Conservation (phyloP, 2,113 vertebrate genomes). For the Rynchops niger region DNA sequence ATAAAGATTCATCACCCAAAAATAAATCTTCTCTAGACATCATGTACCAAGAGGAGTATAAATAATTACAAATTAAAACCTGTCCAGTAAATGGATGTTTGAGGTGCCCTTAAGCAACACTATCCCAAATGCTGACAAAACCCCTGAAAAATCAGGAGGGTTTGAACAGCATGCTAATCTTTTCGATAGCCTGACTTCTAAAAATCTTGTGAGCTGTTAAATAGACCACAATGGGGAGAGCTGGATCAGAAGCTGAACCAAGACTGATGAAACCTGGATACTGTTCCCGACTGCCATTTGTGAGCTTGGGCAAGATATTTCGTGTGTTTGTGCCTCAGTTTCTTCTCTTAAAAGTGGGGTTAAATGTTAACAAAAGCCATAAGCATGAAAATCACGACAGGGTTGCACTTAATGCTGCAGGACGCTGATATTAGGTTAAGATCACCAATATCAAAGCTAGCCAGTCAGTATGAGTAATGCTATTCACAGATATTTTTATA, state of each 20-base stretch:
- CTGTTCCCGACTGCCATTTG: background rate
- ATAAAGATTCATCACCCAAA: conserved; percentile 65
- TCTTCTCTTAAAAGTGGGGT: background rate
- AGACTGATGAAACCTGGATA: background rate
- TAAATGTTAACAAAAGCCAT: background rate
- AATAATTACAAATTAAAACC: conserved; percentile 71
- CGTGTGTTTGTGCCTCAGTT: background rate
- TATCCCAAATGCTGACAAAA: conserved; percentile 51
- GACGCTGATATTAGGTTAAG: background rate
- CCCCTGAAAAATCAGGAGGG: conserved; percentile 26
- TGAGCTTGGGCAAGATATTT: background rate
- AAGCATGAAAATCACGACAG: background rate
- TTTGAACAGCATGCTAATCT: conserved; percentile 32
- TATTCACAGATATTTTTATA: background rate
- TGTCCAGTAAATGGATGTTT: conserved; percentile 28
- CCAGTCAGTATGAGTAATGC: background rate
- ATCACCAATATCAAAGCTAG: background rate
- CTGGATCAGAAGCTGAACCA: background rate
- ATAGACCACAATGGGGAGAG: background rate
- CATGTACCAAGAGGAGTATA: conserved; percentile 55
- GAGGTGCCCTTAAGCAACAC: conserved; percentile 52
- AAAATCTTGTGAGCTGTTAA: background rate
- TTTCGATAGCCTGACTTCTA: background rate
- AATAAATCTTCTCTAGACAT: conserved; percentile 69
- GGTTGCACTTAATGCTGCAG: background rate